Base-by-base conservation (phyloP, 1,140 invertebrate genomes). In the Oreohelix idahoensis region DNA sequence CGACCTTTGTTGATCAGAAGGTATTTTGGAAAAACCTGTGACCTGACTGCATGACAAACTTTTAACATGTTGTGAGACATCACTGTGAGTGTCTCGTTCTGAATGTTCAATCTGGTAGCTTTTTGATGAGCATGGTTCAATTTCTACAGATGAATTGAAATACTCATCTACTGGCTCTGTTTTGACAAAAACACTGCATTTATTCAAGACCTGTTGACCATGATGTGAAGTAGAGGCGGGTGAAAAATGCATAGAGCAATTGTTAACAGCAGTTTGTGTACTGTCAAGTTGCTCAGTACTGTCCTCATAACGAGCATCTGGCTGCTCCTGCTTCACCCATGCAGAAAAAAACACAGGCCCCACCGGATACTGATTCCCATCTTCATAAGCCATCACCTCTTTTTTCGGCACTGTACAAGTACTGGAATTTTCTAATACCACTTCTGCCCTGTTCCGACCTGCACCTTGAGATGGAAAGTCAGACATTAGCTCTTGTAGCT, bases 81-180 rank as follows among this genome's bases (percentile, higher is more conserved):
- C 51, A 58, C 2, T 58, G 2, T 58, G 2, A 58, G 23, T 26
- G 26, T 23, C 20, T 45, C 5, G 15, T 45, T 8, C 42, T 45
- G 42, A 45, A 8, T n/a, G n/a, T n/a, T n/a, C 17, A 8, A 49
- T 49, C 45, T 58, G 53, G 53, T 58, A 1, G 17, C 17, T 32
- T 66, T 29, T 17, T 32, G 63, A 66, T 32, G 63, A 11, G n/a
- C 5, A 32, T 32, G 63, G 20, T 32, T 66, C 5, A 32, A 35
- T 66, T 66, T 29, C 63, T 29, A 32, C n/a, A 29, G 39, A 1
- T 8, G 38, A 32, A 42, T 42, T 23, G 23, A 53, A 53, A 77
- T 77, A 77, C 0, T 77, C 75, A 77, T 77, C 49, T 45, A 53
- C n/a, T 29, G 49, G 42, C 23, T 77, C 75, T 23, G 53, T 20